Evolutionary conservation across 2,888 invertebrate species (phyloP).

Genomic region (Diarsia dahlii): DNA sequence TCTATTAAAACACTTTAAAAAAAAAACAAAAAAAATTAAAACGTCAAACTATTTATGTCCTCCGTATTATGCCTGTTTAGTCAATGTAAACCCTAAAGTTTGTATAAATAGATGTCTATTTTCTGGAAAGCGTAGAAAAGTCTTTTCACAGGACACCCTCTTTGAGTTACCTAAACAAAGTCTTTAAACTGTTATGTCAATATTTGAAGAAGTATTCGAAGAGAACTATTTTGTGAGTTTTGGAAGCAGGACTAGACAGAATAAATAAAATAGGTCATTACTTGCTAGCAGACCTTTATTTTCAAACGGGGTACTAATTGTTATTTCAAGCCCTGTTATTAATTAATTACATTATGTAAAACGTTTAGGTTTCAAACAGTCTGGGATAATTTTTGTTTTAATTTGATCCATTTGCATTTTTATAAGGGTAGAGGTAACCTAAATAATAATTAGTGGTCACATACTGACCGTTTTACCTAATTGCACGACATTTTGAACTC

Average conservation of each 20-base stretch:
- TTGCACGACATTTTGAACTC: too few relatives aligned
- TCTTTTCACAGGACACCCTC: background rate
- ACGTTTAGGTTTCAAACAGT: background rate
- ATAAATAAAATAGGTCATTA: background rate
- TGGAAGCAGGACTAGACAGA: background rate
- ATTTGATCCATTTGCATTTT: background rate
- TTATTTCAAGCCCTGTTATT: background rate
- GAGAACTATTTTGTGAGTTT: background rate
- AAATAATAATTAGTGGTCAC: background rate
- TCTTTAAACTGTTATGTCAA: background rate
- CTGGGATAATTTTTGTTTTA: background rate
- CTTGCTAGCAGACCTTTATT: background rate
- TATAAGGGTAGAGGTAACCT: background rate
- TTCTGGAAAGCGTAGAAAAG: background rate
- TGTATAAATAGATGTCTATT: background rate
- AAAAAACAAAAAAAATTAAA: too few relatives aligned
- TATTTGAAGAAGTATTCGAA: background rate
- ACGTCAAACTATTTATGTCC: too few relatives aligned
- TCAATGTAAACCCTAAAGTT: background rate
- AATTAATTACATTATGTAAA: constrained; percentile 1
- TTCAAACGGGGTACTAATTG: constrained; percentile 6
- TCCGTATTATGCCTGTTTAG: background rate
- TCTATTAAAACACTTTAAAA: too few relatives aligned
- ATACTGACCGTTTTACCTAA: background rate
- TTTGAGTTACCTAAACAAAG: background rate